Conservation (phyloP, 2,113 vertebrate species). For the Thermophis baileyi region DNA sequence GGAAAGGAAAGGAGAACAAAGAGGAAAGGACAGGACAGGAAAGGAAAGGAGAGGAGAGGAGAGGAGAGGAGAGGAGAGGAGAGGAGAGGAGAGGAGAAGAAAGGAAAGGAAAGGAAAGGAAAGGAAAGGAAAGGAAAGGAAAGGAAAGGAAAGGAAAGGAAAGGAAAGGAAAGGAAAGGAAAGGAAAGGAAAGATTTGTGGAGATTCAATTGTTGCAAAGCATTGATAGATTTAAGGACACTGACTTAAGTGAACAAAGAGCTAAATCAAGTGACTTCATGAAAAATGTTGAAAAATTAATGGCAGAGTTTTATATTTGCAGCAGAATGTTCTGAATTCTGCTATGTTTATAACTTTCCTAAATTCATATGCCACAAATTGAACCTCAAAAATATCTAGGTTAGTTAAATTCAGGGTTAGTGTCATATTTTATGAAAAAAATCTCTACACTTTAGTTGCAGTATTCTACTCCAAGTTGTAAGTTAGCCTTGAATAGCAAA, state of each 20-base stretch:
- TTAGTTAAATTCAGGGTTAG: neutral
- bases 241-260: neutral
- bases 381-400: neutral
- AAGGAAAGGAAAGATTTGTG: neutral
- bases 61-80: neutral
- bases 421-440: neutral
- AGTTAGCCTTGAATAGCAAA: neutral
- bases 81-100: neutral
- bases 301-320: neutral
- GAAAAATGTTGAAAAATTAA: neutral
- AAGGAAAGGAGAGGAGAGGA: no score
- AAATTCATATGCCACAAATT: neutral
- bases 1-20: neutral
- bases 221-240: neutral
- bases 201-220: neutral
- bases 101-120: no score
- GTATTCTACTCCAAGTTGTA: neutral
- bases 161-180: neutral
- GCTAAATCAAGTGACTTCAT: neutral
- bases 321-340: neutral
- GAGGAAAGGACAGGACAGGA: no score
- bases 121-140: no score
- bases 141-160: neutral
- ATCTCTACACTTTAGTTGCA: neutral
- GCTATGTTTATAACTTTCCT: neutral